These are phyloP conservation scores for Notolabrus celidotus DNA, from an alignment of 2,797 vertebrate genomes.

Conservation along the genomic window DNA sequence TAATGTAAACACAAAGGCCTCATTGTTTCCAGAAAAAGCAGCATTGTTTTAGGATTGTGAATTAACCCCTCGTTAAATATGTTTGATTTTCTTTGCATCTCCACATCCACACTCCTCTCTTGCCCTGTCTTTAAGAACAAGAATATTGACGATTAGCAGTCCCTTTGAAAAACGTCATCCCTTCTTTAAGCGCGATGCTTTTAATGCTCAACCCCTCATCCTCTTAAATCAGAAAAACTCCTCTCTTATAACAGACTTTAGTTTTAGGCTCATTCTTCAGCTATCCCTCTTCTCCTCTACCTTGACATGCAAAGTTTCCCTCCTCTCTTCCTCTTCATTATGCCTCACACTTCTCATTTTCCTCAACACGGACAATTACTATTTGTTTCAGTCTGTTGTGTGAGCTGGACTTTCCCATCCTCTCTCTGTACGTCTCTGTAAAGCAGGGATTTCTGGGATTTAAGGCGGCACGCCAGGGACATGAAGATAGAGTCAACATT, in stretches of 20 bases:
- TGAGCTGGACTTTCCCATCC: constrained; percentile 88
- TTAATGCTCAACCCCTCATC: constrained; percentile 12
- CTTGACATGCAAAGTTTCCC: constrained; percentile 39
- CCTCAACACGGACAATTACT: constrained; percentile 92
- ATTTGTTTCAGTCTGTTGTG: constrained; percentile 85
- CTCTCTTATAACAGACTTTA: constrained; percentile 36
- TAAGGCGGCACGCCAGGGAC: constrained; percentile 95
- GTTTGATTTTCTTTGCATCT: too few species aligned
- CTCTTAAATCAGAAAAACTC: constrained; percentile 30
- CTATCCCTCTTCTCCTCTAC: constrained; percentile 37
- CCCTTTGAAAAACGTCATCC: not conserved
- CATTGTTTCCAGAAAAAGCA: constrained; percentile 17
- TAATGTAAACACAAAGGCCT: constrained; percentile 57
- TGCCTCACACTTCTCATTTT: constrained; percentile 37
- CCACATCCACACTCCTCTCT: not conserved
- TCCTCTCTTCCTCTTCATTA: constrained; percentile 36
- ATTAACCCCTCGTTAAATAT: too few species aligned
- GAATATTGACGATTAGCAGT: constrained; percentile 4
- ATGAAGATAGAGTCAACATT: constrained; percentile 98
- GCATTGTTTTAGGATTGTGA: too few species aligned
- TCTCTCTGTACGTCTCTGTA: constrained; percentile 92
- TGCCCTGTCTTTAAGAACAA: constrained; percentile 7
- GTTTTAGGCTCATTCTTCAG: constrained; percentile 19
- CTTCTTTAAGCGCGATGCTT: constrained; percentile 20
- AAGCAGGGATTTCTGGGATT: constrained; percentile 94